Base-by-base conservation (phyloP, 2,797 vertebrate genomes). In the Anolis apletophallus region DNA sequence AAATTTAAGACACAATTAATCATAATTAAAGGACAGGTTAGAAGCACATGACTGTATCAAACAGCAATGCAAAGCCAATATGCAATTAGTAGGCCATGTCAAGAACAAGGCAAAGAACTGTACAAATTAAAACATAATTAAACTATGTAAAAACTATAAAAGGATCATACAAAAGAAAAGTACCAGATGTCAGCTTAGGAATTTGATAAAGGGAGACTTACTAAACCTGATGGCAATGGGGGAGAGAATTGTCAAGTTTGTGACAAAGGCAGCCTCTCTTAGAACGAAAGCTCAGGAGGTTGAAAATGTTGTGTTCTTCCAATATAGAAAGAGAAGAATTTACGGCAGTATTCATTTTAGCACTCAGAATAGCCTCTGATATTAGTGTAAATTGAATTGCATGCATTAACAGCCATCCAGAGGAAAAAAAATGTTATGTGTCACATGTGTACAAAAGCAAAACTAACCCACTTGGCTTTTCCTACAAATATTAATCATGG, bases 401-500 rank as follows among this genome's bases (percentile, higher is more conserved):
- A 82, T 88, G 82, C 91, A 92, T 92, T 94, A 92, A 87, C 80
- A 87, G 85, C 54, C 82, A 90, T 87, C 84, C 94, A 85, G 34
- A 88, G 90, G 85, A 90, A 87, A 88, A 90, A 88, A 91, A 93
- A 26, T 92, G 91, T 88, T 90, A 84, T 59, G 83, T 55, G 64
- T 89, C 93, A 92, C 76, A 77, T 64, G 90, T 57, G 69, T 69
- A 88, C 91, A 92, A 85, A 79, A 92, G 87, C 90, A 93, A 90
- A 29, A 81, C 13, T 40, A 95, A 95, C 90, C 57, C 88, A 91
- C 89, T 94, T 93, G 94, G 73, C 91, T 92, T 61, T 85, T 92
- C 93, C 92, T 91, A 91, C 80, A 93, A 93, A 89, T 94, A 92
- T 93, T 95, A 94, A 96, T 94, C 90, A 93, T 89, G 94, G 95